Conservation (phyloP, 2,888 invertebrate species). For the Drosophila sordidula region DNA sequence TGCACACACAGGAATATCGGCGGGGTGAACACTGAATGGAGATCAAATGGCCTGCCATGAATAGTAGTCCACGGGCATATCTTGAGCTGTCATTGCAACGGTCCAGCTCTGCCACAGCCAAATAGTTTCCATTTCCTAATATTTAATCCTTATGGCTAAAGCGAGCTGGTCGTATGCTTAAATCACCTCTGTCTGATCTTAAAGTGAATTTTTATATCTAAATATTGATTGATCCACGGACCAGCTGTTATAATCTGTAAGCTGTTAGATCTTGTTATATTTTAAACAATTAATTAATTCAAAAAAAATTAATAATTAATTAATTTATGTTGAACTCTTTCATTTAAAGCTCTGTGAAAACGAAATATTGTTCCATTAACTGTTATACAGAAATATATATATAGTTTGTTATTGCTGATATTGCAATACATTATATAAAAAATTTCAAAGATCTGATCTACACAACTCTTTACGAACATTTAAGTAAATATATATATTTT, state of each 20-base stretch:
- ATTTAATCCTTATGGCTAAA: constrained; percentile 9
- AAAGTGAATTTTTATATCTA: too few species aligned
- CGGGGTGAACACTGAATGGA: constrained; percentile 37
- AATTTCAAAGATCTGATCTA: too few species aligned
- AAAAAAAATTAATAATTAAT: too few species aligned
- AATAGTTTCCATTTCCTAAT: constrained; percentile 1
- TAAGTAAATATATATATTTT: too few species aligned
- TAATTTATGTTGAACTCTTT: too few species aligned
- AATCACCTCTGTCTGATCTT: not conserved
- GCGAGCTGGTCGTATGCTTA: constrained; percentile 8
- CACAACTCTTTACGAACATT: too few species aligned
- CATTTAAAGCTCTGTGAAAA: not conserved
- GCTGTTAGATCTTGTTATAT: too few species aligned
- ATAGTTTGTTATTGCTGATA: not conserved
- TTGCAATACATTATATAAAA: not conserved
- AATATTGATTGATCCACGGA: too few species aligned
- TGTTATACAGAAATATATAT: not conserved
- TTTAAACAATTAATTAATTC: too few species aligned
- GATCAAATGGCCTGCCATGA: constrained; percentile 35
- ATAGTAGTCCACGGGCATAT: constrained; percentile 31
- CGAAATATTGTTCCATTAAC: not conserved
- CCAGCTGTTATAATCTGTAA: too few species aligned
- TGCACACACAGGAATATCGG: constrained; percentile 6
- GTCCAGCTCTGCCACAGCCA: not conserved
- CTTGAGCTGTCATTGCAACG: constrained; percentile 29